Conservation (phyloP, 30 jellyfish, hydroid and myxozoan genomes). For the Hydractinia echinata region DNA sequence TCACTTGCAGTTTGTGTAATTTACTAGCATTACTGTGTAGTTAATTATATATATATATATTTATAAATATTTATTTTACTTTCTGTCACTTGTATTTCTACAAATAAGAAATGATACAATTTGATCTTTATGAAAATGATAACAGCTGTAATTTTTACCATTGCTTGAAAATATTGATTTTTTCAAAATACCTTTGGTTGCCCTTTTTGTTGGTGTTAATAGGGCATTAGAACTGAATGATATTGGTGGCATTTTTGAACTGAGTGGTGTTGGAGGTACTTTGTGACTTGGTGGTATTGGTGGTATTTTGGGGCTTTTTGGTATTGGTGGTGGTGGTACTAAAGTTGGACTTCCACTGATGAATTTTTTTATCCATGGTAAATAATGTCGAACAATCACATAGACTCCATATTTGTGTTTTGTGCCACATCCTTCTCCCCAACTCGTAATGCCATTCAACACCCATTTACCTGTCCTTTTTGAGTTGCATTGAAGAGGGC, state of each 20-base stretch:
- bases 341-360: slow-evolving; percentile 22
- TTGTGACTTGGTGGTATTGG: slow-evolving; percentile 30
- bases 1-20: too few relatives aligned
- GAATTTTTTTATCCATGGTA: slow-evolving; percentile 47
- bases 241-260: slow-evolving; percentile 39
- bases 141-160: too few relatives aligned
- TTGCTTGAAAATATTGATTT: too few relatives aligned
- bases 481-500: slow-evolving; percentile 79
- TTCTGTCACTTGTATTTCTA: too few relatives aligned
- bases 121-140: too few relatives aligned
- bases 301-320: slow-evolving; percentile 13
- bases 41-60: too few relatives aligned
- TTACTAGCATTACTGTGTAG: too few relatives aligned
- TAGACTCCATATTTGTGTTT: slow-evolving; percentile 77
- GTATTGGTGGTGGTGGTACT: slow-evolving; percentile 30
- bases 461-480: slow-evolving; percentile 55
- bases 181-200: too few relatives aligned
- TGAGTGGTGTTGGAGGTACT: slow-evolving; percentile 10
- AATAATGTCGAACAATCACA: slow-evolving; percentile 68
- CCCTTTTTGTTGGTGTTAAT: not conserved
- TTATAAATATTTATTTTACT: too few relatives aligned
- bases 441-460: slow-evolving; percentile 75
- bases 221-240: slow-evolving; percentile 25
- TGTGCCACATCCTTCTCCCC: slow-evolving; percentile 95
- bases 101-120: too few relatives aligned